phyloP scores from a whole-genome alignment of 2,797 vertebrate genomes.

The Adrianichthys oophorus region DNA sequence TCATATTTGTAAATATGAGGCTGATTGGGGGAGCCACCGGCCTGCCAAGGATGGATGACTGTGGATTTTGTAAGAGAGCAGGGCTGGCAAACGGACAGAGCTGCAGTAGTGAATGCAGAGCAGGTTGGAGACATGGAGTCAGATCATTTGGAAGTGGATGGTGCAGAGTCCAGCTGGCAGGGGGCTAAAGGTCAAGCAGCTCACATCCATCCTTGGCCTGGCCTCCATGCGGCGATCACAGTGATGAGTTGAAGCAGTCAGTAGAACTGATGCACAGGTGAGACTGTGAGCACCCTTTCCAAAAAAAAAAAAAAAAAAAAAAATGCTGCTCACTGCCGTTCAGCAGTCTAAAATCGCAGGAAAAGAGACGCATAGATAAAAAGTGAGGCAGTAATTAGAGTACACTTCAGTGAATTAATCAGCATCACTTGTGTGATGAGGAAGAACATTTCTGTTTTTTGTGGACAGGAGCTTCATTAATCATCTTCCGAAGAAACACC shows the following conservation, averaged over 20 bases:
- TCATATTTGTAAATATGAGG: not conserved
- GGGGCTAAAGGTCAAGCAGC: conserved; percentile 38
- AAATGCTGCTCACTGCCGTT: conserved; percentile 26
- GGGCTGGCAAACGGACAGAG: conserved; percentile 4
- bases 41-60: not conserved
- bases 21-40: not conserved
- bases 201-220: conserved; percentile 40
- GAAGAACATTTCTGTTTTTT: conserved; percentile 66
- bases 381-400: conserved; percentile 67
- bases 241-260: conserved; percentile 57
- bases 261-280: conserved; percentile 75
- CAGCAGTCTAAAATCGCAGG: conserved; percentile 10
- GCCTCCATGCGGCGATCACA: conserved; percentile 57
- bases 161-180: conserved; percentile 21
- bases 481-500: conserved; percentile 70
- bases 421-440: conserved; percentile 76
- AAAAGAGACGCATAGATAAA: conserved; percentile 12
- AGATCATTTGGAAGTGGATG: conserved; percentile 18
- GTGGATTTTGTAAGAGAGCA: not conserved
- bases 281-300: conserved; percentile 31
- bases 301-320: not conserved
- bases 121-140: conserved; percentile 26
- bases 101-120: not conserved
- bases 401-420: conserved; percentile 69
- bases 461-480: conserved; percentile 73